Evolutionary conservation across 2,888 invertebrate genomes (phyloP), one percentile per base, ranked within the genome.

Genomic region (Helleia helle): DNA sequence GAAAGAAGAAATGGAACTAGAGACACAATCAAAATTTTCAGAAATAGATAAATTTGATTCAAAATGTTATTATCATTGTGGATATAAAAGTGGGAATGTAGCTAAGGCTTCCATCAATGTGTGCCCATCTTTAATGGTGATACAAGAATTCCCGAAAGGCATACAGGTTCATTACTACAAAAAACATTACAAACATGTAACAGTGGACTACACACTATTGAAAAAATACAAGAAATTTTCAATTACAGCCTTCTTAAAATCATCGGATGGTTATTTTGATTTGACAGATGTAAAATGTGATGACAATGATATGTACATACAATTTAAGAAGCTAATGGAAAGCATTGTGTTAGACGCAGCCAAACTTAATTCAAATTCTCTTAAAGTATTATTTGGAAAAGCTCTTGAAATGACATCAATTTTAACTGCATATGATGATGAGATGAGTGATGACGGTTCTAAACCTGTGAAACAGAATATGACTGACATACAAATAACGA

Each of bases 361-460:
- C 0, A 66, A 64, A 9, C 43, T 64, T 0, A 62, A 71, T 22
- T 43, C 55, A 0, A 18, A 47, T 2, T 55, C 57, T 0, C 34
- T 80, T 0, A 68, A 62, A 25, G 29, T 54, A 0, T 43, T 81
- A 4, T 46, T 67, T 0, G 52, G 51, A 0, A 67, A 65, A 45
- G 76, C 77, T 0, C 36, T 71, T 0, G 66, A 74, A 28, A 74
- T 80, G 71, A 56, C 68, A 0, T 41, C 56, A 0, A 17, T 65
- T 0, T 43, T 80, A 3, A 65, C 59, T 6, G 51, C 49, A n/a
- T 56, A 54, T 2, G 34, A 58, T 5, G 58, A 61, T 0, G 50
- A 56, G 0, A 18, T 24, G 0, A 41, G 47, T 5, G 46, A 50
- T 2, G 43, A 14, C 11, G 47, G 46, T 3, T n/a, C 24, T 4